These are phyloP conservation scores for Bellardia bayeri DNA, from an alignment of 2,888 invertebrate genomes.

Conservation along the genomic window DNA sequence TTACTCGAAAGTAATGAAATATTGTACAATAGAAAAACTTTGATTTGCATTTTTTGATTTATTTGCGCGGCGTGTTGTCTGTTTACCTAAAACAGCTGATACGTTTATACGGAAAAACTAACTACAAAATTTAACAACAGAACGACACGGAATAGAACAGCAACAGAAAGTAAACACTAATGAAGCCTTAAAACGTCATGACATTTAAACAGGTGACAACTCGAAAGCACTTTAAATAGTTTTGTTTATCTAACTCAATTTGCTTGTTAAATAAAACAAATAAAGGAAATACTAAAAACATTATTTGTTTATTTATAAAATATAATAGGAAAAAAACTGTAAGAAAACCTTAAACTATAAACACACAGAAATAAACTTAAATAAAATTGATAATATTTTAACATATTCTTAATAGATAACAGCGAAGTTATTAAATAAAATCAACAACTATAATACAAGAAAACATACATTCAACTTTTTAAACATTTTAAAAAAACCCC, in stretches of 20 bases:
- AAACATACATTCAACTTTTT: background rate
- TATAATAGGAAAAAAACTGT: background rate
- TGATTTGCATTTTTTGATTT: too few relatives aligned
- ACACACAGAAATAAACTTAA: background rate
- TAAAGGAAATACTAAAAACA: background rate
- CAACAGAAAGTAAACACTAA: too few relatives aligned
- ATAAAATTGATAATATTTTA: constrained; percentile 12
- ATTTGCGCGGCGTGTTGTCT: too few relatives aligned
- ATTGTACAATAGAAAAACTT: too few relatives aligned
- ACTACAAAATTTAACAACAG: too few relatives aligned
- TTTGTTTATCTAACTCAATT: background rate
- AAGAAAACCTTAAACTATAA: background rate
- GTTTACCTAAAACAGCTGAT: too few relatives aligned
- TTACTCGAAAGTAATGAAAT: too few relatives aligned
- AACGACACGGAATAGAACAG: too few relatives aligned
- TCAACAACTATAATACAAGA: background rate
- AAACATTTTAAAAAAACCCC: too few relatives aligned
- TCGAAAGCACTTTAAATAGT: background rate
- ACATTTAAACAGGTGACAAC: constrained; percentile 8
- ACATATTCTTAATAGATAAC: constrained; percentile 10
- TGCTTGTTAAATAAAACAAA: background rate
- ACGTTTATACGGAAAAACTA: too few relatives aligned
- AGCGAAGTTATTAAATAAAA: background rate
- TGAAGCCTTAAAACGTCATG: background rate
- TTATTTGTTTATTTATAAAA: constrained; percentile 4